phyloP scores from a whole-genome alignment of 1,140 invertebrate species.

The Trissolcus basalis region DNA sequence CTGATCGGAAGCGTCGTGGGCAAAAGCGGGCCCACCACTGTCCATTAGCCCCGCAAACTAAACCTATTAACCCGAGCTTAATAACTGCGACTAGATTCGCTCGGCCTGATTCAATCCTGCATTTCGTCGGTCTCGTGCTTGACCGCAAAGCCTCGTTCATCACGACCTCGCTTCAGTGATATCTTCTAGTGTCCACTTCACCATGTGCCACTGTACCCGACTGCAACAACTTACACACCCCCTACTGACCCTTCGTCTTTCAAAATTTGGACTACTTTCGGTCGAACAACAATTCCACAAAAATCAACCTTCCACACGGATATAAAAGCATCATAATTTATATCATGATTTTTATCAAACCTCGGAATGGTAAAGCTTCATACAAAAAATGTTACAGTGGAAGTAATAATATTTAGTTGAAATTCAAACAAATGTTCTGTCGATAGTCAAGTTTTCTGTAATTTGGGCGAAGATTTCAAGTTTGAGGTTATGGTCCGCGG shows the following conservation, averaged over 20 bases:
- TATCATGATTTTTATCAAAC: too few species aligned
- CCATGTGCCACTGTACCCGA: slow-evolving; percentile 23
- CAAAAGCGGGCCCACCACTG: slow-evolving; percentile 47
- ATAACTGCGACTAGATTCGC: slow-evolving; percentile 61
- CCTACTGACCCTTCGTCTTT: background rate
- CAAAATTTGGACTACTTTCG: too few species aligned
- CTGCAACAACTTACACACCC: too few species aligned
- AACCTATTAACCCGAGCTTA: slow-evolving; percentile 71
- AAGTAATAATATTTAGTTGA: too few species aligned
- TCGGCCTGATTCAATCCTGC: slow-evolving; percentile 47
- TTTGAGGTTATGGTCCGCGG: too few species aligned
- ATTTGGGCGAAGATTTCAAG: too few species aligned
- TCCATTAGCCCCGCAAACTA: slow-evolving; percentile 70
- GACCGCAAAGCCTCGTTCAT: slow-evolving; percentile 58
- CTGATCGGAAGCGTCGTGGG: slow-evolving; percentile 63
- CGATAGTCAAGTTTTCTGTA: too few species aligned
- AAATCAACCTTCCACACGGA: too few species aligned
- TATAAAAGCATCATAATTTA: too few species aligned
- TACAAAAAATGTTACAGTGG: slow-evolving; percentile 11
- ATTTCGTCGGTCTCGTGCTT: slow-evolving; percentile 50
- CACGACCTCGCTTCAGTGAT: slow-evolving; percentile 40
- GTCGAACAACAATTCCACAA: too few species aligned
- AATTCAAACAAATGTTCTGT: too few species aligned
- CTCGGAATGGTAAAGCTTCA: too few species aligned
- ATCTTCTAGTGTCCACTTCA: slow-evolving; percentile 31